These are phyloP conservation scores for Drosophila punjabiensis DNA, from an alignment of 1,140 invertebrate species.

Conservation along the genomic window DNA sequence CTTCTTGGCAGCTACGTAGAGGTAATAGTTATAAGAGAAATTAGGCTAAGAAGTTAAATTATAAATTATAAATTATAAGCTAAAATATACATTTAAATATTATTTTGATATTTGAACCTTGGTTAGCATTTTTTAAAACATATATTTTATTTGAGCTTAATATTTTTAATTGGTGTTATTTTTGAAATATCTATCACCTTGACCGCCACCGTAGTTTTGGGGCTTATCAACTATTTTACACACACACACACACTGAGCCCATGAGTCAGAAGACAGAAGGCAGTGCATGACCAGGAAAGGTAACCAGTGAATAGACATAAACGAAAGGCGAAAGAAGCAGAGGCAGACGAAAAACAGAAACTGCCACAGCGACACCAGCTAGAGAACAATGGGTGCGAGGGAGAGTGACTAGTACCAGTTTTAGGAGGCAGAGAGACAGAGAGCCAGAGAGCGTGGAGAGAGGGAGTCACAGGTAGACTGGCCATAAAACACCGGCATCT, in stretches of 20 bases:
- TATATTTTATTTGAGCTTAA: neutral
- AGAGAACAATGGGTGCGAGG: slow-evolving; percentile 49
- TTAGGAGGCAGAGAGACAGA: neutral
- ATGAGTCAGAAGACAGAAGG: slow-evolving; percentile 67
- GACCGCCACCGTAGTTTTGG: slow-evolving; percentile 8
- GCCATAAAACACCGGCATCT: slow-evolving; percentile 65
- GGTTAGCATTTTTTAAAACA: neutral
- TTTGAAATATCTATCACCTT: neutral
- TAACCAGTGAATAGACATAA: slow-evolving; percentile 68
- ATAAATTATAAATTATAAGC: too few relatives aligned
- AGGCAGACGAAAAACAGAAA: slow-evolving; percentile 54
- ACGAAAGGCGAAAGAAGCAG: slow-evolving; percentile 60
- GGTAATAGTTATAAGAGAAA: neutral
- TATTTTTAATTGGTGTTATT: too few relatives aligned
- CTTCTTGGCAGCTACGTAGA: neutral
- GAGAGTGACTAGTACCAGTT: slow-evolving; percentile 24
- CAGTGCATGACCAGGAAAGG: slow-evolving; percentile 79
- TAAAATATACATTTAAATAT: neutral
- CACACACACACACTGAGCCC: slow-evolving; percentile 38
- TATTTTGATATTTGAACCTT: neutral
- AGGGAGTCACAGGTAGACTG: slow-evolving; percentile 25
- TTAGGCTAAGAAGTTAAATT: too few relatives aligned
- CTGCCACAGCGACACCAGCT: slow-evolving; percentile 64
- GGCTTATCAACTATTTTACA: slow-evolving; percentile 65
- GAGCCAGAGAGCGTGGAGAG: slow-evolving; percentile 21